These are phyloP conservation scores for Ichneumoninae sp. DNA, from an alignment of 2,888 invertebrate species.

Conservation along the genomic window DNA sequence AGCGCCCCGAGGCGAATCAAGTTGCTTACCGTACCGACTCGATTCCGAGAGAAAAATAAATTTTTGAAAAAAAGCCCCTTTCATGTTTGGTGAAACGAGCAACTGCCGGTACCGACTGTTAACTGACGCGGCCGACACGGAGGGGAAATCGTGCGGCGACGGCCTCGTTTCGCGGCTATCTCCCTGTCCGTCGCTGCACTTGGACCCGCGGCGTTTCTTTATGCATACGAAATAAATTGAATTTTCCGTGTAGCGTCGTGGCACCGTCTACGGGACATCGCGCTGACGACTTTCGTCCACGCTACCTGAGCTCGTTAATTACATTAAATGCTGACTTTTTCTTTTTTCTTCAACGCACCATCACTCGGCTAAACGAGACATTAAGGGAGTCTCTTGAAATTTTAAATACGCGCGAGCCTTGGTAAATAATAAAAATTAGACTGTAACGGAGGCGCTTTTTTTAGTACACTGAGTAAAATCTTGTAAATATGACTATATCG, in stretches of 20 bases:
- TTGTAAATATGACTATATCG: too few relatives aligned
- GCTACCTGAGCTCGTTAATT: background rate
- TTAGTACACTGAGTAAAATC: too few relatives aligned
- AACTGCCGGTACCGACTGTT: background rate
- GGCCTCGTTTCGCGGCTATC: background rate
- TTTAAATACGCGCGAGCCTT: too few relatives aligned
- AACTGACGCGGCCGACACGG: background rate
- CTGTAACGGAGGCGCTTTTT: too few relatives aligned
- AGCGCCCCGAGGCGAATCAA: background rate
- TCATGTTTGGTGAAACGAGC: conserved; percentile 33
- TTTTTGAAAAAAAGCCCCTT: conserved; percentile 11
- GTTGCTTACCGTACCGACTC: background rate
- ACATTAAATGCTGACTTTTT: background rate
- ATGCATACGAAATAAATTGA: conserved; percentile 54
- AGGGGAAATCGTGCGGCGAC: background rate
- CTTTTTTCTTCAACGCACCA: background rate
- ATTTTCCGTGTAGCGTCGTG: conserved; percentile 25
- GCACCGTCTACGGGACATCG: conserved; percentile 17
- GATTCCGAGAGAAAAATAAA: conserved; percentile 4
- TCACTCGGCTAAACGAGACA: too few relatives aligned
- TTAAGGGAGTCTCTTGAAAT: too few relatives aligned
- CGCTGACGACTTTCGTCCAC: conserved; percentile 31
- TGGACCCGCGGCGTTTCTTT: conserved; percentile 30
- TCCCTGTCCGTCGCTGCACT: background rate
- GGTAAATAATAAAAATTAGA: too few relatives aligned